Evolutionary conservation across 2,797 vertebrate species (phyloP).

Genomic region (Buphagus erythrorhynchus): DNA sequence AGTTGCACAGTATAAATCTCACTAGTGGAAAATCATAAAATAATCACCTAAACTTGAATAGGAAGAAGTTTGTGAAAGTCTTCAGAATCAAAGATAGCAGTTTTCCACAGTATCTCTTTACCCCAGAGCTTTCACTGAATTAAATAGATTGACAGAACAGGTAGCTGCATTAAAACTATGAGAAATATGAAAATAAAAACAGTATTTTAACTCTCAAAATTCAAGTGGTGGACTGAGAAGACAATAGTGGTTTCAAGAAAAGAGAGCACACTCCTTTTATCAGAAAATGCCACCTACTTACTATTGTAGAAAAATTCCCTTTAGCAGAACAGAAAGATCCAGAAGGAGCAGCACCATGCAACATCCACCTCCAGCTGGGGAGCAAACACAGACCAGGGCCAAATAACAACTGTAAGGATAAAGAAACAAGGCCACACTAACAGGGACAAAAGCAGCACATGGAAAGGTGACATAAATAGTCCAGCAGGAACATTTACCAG

Average conservation of each 20-base stretch:
- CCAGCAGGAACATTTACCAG: neutral
- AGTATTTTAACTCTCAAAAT: neutral
- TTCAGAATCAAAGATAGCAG: neutral
- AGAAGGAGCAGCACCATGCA: neutral
- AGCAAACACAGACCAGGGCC: neutral
- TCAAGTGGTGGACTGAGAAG: neutral
- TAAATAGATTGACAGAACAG: neutral
- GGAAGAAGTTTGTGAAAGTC: neutral
- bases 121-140: neutral
- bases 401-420: neutral
- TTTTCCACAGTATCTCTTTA: neutral
- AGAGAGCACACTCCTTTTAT: neutral
- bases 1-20: neutral
- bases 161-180: neutral
- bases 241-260: neutral
- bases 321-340: neutral
- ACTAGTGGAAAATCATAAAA: neutral
- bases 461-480: neutral
- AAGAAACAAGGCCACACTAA: neutral
- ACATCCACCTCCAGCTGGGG: neutral
- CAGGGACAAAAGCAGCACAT: neutral
- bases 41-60: neutral
- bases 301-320: neutral
- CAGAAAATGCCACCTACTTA: neutral
- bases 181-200: neutral